These are phyloP conservation scores for Dromas ardeola DNA, from an alignment of 2,113 vertebrate genomes.

Conservation along the genomic window DNA sequence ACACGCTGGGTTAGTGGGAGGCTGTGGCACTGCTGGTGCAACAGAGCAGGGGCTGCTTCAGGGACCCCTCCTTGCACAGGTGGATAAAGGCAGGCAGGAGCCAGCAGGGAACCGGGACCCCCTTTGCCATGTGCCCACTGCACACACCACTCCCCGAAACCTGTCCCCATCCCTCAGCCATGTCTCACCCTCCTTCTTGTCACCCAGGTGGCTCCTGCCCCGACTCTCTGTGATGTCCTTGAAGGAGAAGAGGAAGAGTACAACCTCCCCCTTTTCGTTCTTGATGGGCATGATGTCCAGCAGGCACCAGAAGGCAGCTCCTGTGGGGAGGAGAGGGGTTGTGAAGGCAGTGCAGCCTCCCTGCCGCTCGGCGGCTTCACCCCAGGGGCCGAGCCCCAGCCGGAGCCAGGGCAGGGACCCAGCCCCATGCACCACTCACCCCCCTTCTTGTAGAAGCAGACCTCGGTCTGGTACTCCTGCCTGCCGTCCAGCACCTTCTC, in stretches of 20 bases:
- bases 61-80: background rate
- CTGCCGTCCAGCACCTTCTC: constrained; percentile 90
- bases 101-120: background rate
- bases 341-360: background rate
- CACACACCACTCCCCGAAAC: background rate
- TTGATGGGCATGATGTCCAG: constrained; percentile 96
- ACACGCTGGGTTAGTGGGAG: background rate
- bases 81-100: background rate
- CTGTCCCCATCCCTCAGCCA: background rate
- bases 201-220: constrained; percentile 66
- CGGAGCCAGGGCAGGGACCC: background rate
- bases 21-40: background rate
- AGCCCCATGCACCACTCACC: constrained; percentile 72
- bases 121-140: fast-evolving
- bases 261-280: constrained; percentile 95
- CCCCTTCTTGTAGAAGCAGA: constrained; percentile 91
- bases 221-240: constrained; percentile 90
- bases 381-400: fast-evolving
- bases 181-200: constrained; percentile 77
- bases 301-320: constrained; percentile 88
- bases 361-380: fast-evolving
- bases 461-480: constrained; percentile 89
- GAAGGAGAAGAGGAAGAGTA: constrained; percentile 95
- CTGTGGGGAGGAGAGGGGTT: constrained; percentile 58
- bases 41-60: background rate